Base-by-base conservation (phyloP, 2,113 vertebrate genomes). In the Notothenia rossii region DNA sequence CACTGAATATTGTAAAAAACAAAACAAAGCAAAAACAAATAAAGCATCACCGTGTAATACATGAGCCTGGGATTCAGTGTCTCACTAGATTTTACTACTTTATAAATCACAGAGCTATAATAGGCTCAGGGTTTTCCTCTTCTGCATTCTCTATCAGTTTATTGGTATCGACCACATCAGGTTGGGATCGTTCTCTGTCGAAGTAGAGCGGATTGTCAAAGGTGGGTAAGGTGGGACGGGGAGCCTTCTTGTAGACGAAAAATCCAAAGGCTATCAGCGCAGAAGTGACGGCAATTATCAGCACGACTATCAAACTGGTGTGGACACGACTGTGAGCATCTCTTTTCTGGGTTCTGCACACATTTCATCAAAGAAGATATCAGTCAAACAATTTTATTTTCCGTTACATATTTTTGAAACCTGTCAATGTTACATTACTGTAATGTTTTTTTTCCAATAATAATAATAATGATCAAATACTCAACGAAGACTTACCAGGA, bases 141-240 rank as follows among this genome's bases (percentile, higher is more conserved):
- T 89, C 92, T 50, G 82, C 90, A 15, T 91, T 92, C 75, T 93
- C 91, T 68, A 94, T 93, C 63, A 94, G 72, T 86, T 86, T 93
- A 49, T 89, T 93, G 76, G 92, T 92, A 53, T 94, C 93, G 2
- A 93, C 88, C 58, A 93, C 87, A 29, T 94, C 93, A 0, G 93
- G 92, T 70, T 87, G 78, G 9, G 91, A 73, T 45, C 61, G 81
- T 33, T 93, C 91, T n/a, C 66, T 71, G n/a, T 79, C 87, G 1
- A 90, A 86, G 81, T 92, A 93, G 43, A 93, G 80, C 3, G 91
- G 93, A 55, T 94, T 94, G 25, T 88, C 89, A 59, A 94, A 93
- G 7, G 93, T 89, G 55, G 93, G 90, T 18, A 92, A 36, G 18
- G 5, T 40, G 36, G 61, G 20, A 4, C 40, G 43, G 10, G 91